Evolutionary conservation across 2,113 vertebrate genomes (phyloP).

Genomic region (Zosterops japonicus): DNA sequence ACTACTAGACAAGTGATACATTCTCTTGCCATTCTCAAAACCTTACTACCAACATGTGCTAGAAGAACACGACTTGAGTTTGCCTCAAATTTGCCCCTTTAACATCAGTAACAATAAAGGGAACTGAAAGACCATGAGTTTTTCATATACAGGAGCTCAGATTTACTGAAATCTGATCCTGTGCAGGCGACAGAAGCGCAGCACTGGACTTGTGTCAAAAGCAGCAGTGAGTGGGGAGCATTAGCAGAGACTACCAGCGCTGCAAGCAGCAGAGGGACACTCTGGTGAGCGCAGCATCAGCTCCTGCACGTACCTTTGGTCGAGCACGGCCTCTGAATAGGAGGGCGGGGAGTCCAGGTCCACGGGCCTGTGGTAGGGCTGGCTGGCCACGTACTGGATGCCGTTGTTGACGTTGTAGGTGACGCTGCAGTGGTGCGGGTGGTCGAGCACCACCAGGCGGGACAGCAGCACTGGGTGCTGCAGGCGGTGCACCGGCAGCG

Average conservation of each 20-base stretch:
- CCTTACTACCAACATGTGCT: not conserved
- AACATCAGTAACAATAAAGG: not conserved
- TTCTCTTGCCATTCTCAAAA: not conserved
- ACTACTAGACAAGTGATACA: not conserved
- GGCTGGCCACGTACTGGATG: slow-evolving; percentile 86
- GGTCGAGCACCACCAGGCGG: slow-evolving; percentile 91
- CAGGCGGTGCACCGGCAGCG: slow-evolving; percentile 85
- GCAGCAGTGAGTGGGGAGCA: not conserved
- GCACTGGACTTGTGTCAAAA: not conserved
- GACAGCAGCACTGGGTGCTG: slow-evolving; percentile 93
- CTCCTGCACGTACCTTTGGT: slow-evolving; percentile 80
- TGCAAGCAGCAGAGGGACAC: not conserved
- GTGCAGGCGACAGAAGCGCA: not conserved
- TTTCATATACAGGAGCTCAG: not conserved
- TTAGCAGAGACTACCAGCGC: not conserved
- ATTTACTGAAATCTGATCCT: not conserved
- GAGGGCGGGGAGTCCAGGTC: slow-evolving; percentile 89
- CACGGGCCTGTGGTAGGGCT: slow-evolving; percentile 76
- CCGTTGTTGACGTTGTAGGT: slow-evolving; percentile 87
- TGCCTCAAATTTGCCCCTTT: not conserved
- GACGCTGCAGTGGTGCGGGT: slow-evolving; percentile 80
- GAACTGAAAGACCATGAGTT: not conserved
- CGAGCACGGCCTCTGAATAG: slow-evolving; percentile 91
- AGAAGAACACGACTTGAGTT: not conserved
- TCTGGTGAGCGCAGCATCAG: too few relatives aligned